Conservation (phyloP, 2,888 invertebrate species). For the Fragum whitleyi region DNA sequence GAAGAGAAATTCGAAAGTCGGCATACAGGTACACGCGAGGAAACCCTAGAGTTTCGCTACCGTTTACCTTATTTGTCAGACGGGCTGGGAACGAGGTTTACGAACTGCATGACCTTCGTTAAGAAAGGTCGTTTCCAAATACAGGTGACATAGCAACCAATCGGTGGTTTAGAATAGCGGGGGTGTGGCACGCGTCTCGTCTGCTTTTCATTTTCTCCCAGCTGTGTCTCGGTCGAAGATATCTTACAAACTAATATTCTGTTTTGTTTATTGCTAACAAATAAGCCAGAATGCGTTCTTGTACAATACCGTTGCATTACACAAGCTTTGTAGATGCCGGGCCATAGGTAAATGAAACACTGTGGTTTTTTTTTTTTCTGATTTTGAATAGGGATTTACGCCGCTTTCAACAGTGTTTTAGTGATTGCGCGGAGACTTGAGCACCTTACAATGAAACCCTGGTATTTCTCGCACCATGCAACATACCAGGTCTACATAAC, state of each 20-base stretch:
- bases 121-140: slow-evolving; percentile 65
- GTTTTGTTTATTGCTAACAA: slow-evolving; percentile 32
- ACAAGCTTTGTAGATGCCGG: background rate
- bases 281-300: slow-evolving; percentile 11
- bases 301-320: slow-evolving; percentile 10
- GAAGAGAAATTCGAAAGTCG: slow-evolving; percentile 11
- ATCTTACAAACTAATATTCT: slow-evolving; percentile 17
- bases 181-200: slow-evolving; percentile 1
- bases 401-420: too few relatives aligned
- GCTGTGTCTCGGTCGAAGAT: slow-evolving; percentile 1
- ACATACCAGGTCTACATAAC: too few relatives aligned
- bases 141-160: slow-evolving; percentile 55
- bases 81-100: slow-evolving; percentile 47
- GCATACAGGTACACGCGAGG: slow-evolving; percentile 31
- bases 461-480: too few relatives aligned
- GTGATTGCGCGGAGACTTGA: too few relatives aligned
- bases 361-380: too few relatives aligned
- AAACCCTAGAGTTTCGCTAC: slow-evolving; percentile 59
- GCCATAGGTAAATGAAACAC: background rate
- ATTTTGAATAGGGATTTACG: too few relatives aligned
- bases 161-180: slow-evolving; percentile 20
- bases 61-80: slow-evolving; percentile 63
- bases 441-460: too few relatives aligned
- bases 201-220: slow-evolving; percentile 14
- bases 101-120: slow-evolving; percentile 62